A percentile compares a stretch with the other conserved stretches of the same genome.
phyloP scores from a whole-genome alignment of 2,888 invertebrate species.

The Oscheius myriophilus region DNA sequence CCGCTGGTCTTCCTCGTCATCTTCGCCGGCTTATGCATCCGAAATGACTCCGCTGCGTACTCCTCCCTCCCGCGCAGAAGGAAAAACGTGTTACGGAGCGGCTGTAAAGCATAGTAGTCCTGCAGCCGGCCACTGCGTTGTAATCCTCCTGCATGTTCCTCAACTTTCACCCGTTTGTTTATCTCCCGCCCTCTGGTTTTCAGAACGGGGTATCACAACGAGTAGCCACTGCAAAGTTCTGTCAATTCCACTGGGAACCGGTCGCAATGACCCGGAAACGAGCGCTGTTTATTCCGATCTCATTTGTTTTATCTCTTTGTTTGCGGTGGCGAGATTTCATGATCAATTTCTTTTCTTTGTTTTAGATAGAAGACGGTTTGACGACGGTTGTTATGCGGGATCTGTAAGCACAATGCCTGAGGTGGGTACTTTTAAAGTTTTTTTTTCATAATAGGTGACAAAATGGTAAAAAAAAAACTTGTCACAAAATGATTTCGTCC shows the following conservation, averaged over 20 bases:
- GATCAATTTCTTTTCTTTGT: no score
- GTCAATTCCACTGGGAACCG: not conserved
- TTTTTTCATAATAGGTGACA: no score
- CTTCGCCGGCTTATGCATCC: no score
- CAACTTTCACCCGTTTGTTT: slow-evolving; percentile 13
- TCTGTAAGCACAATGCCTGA: slow-evolving; percentile 21
- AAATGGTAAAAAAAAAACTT: no score
- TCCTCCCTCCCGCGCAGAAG: no score
- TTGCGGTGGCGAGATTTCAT: slow-evolving; percentile 3
- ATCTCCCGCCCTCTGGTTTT: not conserved
- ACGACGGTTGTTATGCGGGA: slow-evolving; percentile 13
- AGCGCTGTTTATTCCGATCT: not conserved
- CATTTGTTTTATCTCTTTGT: not conserved
- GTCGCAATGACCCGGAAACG: no score
- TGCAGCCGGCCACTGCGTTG: slow-evolving; percentile 6
- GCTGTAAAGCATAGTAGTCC: slow-evolving; percentile 26
- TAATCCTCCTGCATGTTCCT: slow-evolving; percentile 26
- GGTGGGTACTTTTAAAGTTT: slow-evolving; percentile 8
- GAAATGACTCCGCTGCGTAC: no score
- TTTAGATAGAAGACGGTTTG: no score
- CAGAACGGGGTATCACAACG: not conserved
- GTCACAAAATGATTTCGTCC: no score
- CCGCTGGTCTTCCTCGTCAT: no score
- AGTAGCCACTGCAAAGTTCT: no score
- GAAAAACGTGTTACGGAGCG: no score